These are phyloP conservation scores for Pterobdella sp. DNA, from an alignment of 2,888 invertebrate genomes.

Conservation along the genomic window DNA sequence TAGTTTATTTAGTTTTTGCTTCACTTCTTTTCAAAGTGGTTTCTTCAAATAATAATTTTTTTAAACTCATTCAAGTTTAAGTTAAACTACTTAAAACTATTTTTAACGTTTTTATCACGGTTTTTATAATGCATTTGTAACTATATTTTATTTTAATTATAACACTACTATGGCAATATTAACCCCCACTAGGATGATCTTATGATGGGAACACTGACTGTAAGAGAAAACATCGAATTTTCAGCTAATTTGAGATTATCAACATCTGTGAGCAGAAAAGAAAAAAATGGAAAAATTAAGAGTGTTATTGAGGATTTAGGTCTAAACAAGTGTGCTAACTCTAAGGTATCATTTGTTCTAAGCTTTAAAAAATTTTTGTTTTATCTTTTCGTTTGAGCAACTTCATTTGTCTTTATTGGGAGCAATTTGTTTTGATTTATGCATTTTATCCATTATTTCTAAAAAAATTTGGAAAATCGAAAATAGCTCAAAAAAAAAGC, in stretches of 20 bases:
- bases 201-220: slow-evolving; percentile 50
- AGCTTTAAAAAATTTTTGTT: not conserved
- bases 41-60: too few species aligned
- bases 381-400: not conserved
- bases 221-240: slow-evolving; percentile 49
- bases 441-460: not conserved
- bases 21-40: too few species aligned
- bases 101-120: too few species aligned
- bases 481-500: too few species aligned
- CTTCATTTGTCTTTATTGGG: not conserved
- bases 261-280: slow-evolving; percentile 35
- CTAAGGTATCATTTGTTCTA: slow-evolving; percentile 36
- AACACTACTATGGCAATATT: too few species aligned
- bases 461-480: not conserved
- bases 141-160: too few species aligned
- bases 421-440: not conserved
- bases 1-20: too few species aligned
- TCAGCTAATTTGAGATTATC: slow-evolving; percentile 49
- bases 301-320: slow-evolving; percentile 48
- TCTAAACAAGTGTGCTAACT: slow-evolving; percentile 45
- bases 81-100: too few species aligned
- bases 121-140: too few species aligned
- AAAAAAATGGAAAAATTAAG: slow-evolving; percentile 42
- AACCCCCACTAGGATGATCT: slow-evolving; percentile 52
- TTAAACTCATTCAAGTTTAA: too few species aligned